A percentile compares a stretch with the other conserved stretches of the same genome.
Conservation (phyloP, 2,797 vertebrate species). For the Prionace glauca region DNA sequence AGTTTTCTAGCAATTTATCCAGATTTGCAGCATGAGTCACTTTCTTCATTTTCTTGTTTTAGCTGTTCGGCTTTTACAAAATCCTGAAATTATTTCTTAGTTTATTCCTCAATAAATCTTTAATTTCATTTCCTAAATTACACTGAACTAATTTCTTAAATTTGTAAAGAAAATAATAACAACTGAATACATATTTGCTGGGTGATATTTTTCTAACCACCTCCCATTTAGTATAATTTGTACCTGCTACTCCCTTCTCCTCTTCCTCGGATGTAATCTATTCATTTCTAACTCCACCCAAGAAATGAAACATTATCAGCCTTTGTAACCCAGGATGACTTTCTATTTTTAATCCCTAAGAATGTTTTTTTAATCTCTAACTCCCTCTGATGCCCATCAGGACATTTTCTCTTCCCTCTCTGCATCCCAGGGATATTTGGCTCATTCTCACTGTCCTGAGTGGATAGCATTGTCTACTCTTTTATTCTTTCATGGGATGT, state of each 20-base stretch:
- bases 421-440: neutral
- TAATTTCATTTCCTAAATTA: neutral
- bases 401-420: neutral
- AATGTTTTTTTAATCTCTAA: neutral
- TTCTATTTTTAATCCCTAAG: neutral
- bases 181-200: neutral
- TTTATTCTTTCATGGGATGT: too few relatives aligned
- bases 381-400: neutral
- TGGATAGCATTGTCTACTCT: neutral
- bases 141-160: neutral
- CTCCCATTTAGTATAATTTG: neutral
- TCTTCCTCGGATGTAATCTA: neutral
- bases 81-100: neutral
- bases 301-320: neutral
- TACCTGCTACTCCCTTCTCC: neutral
- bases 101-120: neutral
- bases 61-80: neutral
- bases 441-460: neutral
- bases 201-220: neutral
- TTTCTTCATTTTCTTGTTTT: neutral
- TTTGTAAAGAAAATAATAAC: neutral
- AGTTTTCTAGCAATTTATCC: constrained; percentile 66
- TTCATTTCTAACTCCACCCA: neutral
- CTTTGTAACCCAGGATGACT: neutral
- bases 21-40: constrained; percentile 53